Conservation (phyloP, 2,888 invertebrate species). For the Nemapogon koenigi region DNA sequence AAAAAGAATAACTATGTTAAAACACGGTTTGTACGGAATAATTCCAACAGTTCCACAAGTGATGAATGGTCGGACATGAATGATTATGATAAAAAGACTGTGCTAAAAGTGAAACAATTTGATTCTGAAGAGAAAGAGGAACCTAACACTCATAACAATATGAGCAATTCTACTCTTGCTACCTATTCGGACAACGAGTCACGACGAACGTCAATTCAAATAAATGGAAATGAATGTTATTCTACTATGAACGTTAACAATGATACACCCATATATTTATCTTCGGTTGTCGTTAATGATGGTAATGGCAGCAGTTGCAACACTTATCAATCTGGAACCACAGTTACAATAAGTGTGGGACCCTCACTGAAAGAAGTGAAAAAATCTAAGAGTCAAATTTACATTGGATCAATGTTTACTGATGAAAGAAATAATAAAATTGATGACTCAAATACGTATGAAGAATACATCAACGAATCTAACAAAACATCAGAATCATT, state of each 20-base stretch:
- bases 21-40: constrained; percentile 52
- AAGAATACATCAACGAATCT: constrained; percentile 43
- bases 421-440: constrained; percentile 25
- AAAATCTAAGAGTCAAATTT: constrained; percentile 58
- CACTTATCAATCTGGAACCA: constrained; percentile 61
- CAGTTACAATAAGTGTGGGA: constrained; percentile 68
- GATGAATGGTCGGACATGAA: constrained; percentile 59
- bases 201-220: constrained; percentile 74
- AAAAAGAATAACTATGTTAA: constrained; percentile 59
- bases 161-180: constrained; percentile 22
- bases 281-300: constrained; percentile 75
- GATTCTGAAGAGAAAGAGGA: constrained; percentile 55
- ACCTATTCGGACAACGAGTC: constrained; percentile 36
- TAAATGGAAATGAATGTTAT: constrained; percentile 76
- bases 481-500: constrained; percentile 19
- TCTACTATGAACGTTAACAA: constrained; percentile 76
- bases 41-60: constrained; percentile 53
- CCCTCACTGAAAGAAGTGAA: constrained; percentile 50
- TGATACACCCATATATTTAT: constrained; percentile 73
- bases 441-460: constrained; percentile 41
- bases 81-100: constrained; percentile 52
- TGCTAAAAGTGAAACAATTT: constrained; percentile 48
- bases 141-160: constrained; percentile 24
- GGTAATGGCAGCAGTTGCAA: constrained; percentile 46
- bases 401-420: constrained; percentile 47